Conservation (phyloP, 2,888 invertebrate genomes). For the Tipula helvola region DNA sequence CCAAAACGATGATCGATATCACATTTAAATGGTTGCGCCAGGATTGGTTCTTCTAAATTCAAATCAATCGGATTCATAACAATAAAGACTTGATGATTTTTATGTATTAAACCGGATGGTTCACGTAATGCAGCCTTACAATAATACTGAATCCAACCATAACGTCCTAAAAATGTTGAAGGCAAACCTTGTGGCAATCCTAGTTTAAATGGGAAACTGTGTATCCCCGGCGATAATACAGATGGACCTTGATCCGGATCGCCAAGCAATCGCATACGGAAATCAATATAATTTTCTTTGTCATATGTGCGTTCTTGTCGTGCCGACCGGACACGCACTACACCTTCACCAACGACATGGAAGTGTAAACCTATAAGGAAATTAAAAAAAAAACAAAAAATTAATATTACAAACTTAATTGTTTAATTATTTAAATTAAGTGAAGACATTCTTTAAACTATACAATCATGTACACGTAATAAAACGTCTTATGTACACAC, state of each 20-base stretch:
- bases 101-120: constrained; percentile 74
- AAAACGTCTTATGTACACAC: not conserved
- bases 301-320: constrained; percentile 78
- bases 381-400: constrained; percentile 9
- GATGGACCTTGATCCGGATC: constrained; percentile 80
- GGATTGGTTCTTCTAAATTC: constrained; percentile 75
- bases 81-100: constrained; percentile 94
- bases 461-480: not conserved
- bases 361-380: constrained; percentile 67
- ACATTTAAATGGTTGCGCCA: constrained; percentile 83
- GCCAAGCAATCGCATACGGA: constrained; percentile 81
- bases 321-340: constrained; percentile 72
- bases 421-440: not conserved
- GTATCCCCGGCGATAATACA: constrained; percentile 80
- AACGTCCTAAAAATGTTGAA: constrained; percentile 85
- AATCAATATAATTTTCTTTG: constrained; percentile 90
- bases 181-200: constrained; percentile 82
- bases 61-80: constrained; percentile 93
- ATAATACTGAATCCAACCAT: constrained; percentile 92
- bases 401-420: not conserved
- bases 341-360: constrained; percentile 89
- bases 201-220: constrained; percentile 88
- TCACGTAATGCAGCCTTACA: constrained; percentile 83
- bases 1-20: constrained; percentile 86
- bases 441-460: not conserved